A percentile compares a stretch with the other conserved stretches of the same genome.
These are phyloP conservation scores for Araneus ventricosus DNA, from an alignment of 1,140 invertebrate genomes.

Conservation along the genomic window DNA sequence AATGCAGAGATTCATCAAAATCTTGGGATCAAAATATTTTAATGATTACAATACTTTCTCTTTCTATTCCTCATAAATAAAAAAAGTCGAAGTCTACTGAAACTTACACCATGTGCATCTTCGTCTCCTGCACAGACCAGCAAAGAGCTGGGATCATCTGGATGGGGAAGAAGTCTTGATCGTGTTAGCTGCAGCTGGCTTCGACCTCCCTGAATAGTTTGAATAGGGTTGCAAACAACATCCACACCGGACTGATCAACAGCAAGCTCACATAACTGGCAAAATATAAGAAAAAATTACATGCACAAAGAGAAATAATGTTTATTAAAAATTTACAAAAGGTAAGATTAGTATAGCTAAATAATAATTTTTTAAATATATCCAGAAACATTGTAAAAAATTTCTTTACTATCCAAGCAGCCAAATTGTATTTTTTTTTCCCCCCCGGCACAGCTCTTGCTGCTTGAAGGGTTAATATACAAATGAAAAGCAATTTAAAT, in stretches of 20 bases:
- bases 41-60: not conserved
- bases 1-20: too few species aligned
- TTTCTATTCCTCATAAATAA: not conserved
- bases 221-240: slow-evolving; percentile 82
- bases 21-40: too few species aligned
- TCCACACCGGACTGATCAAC: slow-evolving; percentile 45
- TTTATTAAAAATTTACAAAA: too few species aligned
- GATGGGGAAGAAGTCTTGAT: slow-evolving; percentile 81
- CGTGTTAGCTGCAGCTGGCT: slow-evolving; percentile 84
- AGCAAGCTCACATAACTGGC: slow-evolving; percentile 78
- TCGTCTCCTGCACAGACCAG: slow-evolving; percentile 79
- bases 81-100: not conserved
- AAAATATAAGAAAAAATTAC: not conserved
- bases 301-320: too few species aligned
- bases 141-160: slow-evolving; percentile 76
- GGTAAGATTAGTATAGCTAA: too few species aligned
- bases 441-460: too few species aligned
- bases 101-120: slow-evolving; percentile 74
- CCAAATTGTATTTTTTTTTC: too few species aligned
- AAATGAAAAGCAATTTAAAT: too few species aligned
- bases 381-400: too few species aligned
- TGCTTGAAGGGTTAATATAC: too few species aligned
- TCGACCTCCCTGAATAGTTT: slow-evolving; percentile 84
- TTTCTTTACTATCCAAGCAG: too few species aligned
- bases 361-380: too few species aligned